phyloP scores from a whole-genome alignment of 2,888 invertebrate genomes.

The Toxonevra muliebris region DNA sequence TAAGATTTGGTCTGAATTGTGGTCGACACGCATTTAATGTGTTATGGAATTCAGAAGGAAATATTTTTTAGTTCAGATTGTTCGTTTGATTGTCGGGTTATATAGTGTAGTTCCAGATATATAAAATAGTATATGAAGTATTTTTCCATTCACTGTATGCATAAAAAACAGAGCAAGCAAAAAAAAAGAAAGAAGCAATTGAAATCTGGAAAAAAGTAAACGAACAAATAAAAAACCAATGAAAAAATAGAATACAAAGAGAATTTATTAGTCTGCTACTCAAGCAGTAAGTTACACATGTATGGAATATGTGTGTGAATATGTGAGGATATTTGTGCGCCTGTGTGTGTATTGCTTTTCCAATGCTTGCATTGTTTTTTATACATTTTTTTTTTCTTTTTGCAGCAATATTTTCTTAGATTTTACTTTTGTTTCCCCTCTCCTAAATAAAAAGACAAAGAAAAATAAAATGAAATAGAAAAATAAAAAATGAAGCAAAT shows the following conservation, averaged over 20 bases:
- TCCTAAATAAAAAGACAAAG: no score
- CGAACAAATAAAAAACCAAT: not conserved
- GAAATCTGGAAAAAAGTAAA: not conserved
- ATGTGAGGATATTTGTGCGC: not conserved
- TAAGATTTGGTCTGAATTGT: no score
- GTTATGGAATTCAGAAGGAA: no score
- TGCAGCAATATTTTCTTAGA: not conserved
- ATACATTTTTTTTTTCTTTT: not conserved
- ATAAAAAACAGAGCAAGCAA: no score
- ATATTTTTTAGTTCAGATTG: no score
- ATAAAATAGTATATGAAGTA: no score
- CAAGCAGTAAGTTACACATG: not conserved
- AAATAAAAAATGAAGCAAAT: not conserved
- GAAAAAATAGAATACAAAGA: not conserved
- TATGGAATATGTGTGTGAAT: not conserved
- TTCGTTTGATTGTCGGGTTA: no score
- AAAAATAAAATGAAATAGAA: not conserved
- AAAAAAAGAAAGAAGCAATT: not conserved
- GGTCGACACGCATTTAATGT: no score
- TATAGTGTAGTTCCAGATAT: no score
- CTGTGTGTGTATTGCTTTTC: not conserved
- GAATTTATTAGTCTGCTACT: constrained; percentile 5
- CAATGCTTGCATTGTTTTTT: not conserved
- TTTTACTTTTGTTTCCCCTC: constrained; percentile 2
- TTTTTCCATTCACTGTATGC: no score